These are phyloP conservation scores for Bufo gargarizans DNA, from an alignment of 2,113 vertebrate genomes.

Conservation along the genomic window DNA sequence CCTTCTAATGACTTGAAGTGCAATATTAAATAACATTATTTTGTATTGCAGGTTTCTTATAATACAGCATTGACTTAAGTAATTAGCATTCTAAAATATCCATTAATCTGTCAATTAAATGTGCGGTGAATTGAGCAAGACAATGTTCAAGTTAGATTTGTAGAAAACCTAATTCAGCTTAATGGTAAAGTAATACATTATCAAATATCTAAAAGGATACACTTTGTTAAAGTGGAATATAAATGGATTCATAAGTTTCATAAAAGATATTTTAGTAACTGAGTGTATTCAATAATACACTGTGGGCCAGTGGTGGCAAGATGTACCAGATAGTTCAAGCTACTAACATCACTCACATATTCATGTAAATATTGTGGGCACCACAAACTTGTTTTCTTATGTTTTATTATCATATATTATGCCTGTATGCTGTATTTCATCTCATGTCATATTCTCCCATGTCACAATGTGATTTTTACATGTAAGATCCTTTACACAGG, in stretches of 20 bases:
- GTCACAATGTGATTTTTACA: too few species aligned
- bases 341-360: neutral
- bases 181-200: neutral
- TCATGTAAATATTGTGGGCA: neutral
- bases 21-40: neutral
- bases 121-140: neutral
- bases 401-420: too few species aligned
- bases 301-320: neutral
- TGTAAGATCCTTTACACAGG: too few species aligned
- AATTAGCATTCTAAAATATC: neutral
- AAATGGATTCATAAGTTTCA: neutral
- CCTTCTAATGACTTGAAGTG: neutral
- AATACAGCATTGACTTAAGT: too few species aligned
- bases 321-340: neutral
- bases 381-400: too few species aligned
- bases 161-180: neutral
- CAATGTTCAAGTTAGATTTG: neutral
- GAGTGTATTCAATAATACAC: neutral
- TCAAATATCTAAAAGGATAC: neutral
- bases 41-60: neutral
- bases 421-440: too few species aligned
- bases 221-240: neutral
- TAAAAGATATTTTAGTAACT: neutral
- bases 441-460: too few species aligned
- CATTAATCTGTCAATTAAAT: conserved; percentile 23